Percentiles rank a stretch among this genome's conserved stretches.
Evolutionary conservation across 2,888 invertebrate species (phyloP).

Genomic region (Adineta ricciae): DNA sequence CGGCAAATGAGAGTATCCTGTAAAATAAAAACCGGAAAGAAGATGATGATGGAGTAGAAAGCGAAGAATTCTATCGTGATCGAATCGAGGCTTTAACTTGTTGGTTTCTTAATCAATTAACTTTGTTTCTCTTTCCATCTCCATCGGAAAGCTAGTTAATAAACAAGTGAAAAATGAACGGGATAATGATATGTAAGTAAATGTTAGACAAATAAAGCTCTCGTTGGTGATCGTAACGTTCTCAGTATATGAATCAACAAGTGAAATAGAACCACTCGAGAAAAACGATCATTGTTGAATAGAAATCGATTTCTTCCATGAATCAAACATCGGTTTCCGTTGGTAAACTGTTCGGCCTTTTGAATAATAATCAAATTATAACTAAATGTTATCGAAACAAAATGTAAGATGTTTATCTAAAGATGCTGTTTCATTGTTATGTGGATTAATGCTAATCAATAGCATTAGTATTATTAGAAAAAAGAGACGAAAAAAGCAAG

Average conservation of each 20-base stretch:
- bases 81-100: background rate
- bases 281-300: too few relatives aligned
- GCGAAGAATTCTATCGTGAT: background rate
- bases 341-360: too few relatives aligned
- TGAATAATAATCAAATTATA: too few relatives aligned
- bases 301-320: too few relatives aligned
- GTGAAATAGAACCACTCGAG: too few relatives aligned
- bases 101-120: background rate
- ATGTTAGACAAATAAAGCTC: too few relatives aligned
- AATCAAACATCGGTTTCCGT: too few relatives aligned
- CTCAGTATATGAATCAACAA: too few relatives aligned
- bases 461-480: background rate
- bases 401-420: background rate
- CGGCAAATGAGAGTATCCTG: background rate
- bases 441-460: background rate
- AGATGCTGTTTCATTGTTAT: background rate
- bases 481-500: background rate
- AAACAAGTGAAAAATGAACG: too few relatives aligned
- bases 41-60: background rate
- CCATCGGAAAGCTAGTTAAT: background rate
- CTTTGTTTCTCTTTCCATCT: background rate
- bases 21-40: background rate
- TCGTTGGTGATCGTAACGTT: too few relatives aligned
- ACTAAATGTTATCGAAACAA: too few relatives aligned
- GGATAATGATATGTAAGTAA: too few relatives aligned